Evolutionary conservation across 2,113 vertebrate species (phyloP).

Genomic region (Cyanoderma ruficeps): DNA sequence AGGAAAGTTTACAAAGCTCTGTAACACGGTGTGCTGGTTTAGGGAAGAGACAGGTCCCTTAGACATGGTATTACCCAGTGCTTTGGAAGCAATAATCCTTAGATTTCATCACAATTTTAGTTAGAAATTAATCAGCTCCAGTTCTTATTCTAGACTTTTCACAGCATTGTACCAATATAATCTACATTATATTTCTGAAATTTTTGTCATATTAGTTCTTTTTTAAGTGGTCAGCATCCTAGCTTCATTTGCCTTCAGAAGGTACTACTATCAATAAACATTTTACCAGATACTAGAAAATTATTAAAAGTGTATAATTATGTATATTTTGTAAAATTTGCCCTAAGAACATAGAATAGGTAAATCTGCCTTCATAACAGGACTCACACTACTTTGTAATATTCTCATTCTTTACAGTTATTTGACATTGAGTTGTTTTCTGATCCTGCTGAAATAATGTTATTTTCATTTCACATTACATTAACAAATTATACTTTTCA

Average conservation of each 20-base stretch:
- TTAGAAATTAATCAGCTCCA: neutral
- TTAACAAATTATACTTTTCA: neutral
- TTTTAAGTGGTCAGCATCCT: neutral
- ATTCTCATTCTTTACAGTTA: neutral
- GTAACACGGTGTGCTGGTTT: neutral
- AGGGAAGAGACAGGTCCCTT: neutral
- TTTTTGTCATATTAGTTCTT: neutral
- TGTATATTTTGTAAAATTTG: neutral
- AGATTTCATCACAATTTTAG: neutral
- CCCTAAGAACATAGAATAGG: neutral
- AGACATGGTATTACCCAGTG: rapidly evolving
- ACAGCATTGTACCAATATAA: neutral
- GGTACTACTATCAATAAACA: neutral
- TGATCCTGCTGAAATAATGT: neutral
- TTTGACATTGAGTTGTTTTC: neutral
- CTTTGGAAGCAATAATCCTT: neutral
- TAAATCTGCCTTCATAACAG: neutral
- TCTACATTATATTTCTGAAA: neutral
- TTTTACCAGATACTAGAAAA: neutral
- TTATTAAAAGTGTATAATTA: neutral
- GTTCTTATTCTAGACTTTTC: neutral
- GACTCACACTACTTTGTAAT: neutral
- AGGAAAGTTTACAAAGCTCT: neutral
- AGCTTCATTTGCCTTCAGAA: neutral
- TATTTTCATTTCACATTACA: neutral